Evolutionary conservation across 1,140 invertebrate species (phyloP).

Genomic region (Macrostomum lignano): DNA sequence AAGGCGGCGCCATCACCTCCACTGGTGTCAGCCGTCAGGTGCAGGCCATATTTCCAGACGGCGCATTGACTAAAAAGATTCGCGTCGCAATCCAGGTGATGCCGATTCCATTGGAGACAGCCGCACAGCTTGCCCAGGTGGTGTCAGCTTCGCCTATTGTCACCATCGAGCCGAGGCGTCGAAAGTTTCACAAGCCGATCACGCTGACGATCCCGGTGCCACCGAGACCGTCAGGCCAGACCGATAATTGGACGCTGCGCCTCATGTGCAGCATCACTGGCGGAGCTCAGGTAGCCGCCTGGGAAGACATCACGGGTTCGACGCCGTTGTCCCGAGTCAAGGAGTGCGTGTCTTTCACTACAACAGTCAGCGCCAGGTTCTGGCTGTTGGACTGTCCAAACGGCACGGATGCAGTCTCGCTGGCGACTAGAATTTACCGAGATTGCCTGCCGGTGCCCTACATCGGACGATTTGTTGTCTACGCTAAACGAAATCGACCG

Average conservation of each 20-base stretch:
- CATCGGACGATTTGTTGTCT: constrained; percentile 86
- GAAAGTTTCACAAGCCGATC: constrained; percentile 96
- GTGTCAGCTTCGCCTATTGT: constrained; percentile 94
- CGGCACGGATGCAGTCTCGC: constrained; percentile 66
- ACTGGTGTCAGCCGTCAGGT: constrained; percentile 86
- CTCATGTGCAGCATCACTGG: constrained; percentile 26
- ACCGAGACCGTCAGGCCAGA: constrained; percentile 47
- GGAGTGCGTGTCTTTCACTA: constrained; percentile 81
- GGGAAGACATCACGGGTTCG: constrained; percentile 89
- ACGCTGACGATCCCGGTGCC: constrained; percentile 92
- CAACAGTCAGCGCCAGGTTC: constrained; percentile 78
- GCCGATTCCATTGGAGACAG: constrained; percentile 59
- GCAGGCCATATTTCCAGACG: constrained; percentile 93
- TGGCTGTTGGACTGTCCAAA: constrained; percentile 88
- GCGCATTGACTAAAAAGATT: constrained; percentile 95
- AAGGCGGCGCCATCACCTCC: constrained; percentile 86
- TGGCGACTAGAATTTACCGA: constrained; percentile 83
- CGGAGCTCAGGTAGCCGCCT: constrained; percentile 71
- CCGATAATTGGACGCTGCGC: constrained; percentile 39
- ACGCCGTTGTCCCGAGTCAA: constrained; percentile 87
- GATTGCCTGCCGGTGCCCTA: constrained; percentile 84
- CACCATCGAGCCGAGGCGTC: constrained; percentile 73
- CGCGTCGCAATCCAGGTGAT: constrained; percentile 97
- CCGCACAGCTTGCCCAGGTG: constrained; percentile 73
- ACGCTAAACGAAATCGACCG: constrained; percentile 60